These are phyloP conservation scores for Acromyrmex echinatior DNA, from an alignment of 1,140 invertebrate species.

Conservation along the genomic window DNA sequence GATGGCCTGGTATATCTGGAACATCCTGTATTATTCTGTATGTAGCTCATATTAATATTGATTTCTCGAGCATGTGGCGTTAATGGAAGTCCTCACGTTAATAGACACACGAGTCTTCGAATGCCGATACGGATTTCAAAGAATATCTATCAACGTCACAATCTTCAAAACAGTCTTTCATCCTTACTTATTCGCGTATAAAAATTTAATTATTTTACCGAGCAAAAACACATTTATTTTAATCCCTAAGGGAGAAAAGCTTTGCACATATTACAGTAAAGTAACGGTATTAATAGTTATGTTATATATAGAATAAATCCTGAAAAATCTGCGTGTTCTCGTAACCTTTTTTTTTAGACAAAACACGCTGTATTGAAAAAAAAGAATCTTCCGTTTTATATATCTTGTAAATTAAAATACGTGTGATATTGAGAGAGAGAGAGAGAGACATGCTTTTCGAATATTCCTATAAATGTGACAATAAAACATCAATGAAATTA, in stretches of 20 bases:
- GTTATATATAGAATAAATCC: background rate
- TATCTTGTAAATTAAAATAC: conserved; percentile 14
- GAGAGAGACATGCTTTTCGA: background rate
- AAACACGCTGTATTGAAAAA: background rate
- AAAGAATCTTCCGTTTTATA: background rate
- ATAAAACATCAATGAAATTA: conserved; percentile 19
- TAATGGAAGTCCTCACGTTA: conserved; percentile 70
- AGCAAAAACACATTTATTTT: conserved; percentile 8
- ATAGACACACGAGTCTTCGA: conserved; percentile 61
- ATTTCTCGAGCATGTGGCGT: conserved; percentile 68
- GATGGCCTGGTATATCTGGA: background rate
- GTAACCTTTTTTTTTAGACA: background rate
- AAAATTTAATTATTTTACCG: conserved; percentile 3
- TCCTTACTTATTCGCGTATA: background rate
- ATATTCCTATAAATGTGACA: background rate
- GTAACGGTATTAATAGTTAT: background rate
- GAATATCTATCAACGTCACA: conserved; percentile 66
- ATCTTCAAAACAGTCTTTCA: background rate
- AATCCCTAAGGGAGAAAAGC: background rate
- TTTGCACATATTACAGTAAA: conserved; percentile 5
- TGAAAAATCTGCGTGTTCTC: background rate
- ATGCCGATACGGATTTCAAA: conserved; percentile 67
- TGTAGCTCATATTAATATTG: conserved; percentile 77
- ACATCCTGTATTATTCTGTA: background rate
- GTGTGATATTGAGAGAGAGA: background rate